Conservation (phyloP, 2,888 invertebrate genomes). For the Aporophyla lueneburgensis region DNA sequence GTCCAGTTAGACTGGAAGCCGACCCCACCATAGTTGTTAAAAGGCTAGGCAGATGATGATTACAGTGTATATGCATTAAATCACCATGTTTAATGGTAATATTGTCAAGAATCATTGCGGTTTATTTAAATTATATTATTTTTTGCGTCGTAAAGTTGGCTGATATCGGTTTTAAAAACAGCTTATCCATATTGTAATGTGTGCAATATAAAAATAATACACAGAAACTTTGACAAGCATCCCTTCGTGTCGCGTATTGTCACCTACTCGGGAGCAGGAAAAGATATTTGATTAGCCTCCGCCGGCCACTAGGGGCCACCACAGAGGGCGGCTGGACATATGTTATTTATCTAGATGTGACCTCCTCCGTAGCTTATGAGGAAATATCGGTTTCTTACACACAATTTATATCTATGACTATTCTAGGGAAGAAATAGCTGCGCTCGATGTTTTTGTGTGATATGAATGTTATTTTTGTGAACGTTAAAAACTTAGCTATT, state of each 20-base stretch:
- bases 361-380: conserved; percentile 54
- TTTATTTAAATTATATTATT: no score
- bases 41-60: neutral
- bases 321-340: conserved; percentile 50
- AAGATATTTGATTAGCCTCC: conserved; percentile 89
- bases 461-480: neutral
- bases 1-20: no score
- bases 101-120: neutral
- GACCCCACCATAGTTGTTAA: no score
- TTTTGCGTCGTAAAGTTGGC: neutral
- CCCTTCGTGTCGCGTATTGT: conserved; percentile 80
- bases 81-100: neutral
- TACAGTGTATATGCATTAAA: neutral
- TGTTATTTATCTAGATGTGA: conserved; percentile 64
- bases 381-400: conserved; percentile 56
- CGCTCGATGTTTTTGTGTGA: conserved; percentile 15
- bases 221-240: conserved; percentile 75
- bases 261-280: conserved; percentile 81
- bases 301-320: conserved; percentile 79
- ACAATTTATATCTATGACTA: conserved; percentile 49
- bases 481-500: neutral
- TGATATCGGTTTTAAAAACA: neutral
- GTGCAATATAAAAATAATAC: conserved; percentile 11
- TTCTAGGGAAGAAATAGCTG: conserved; percentile 23
- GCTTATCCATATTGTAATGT: neutral